A percentile compares a stretch with the other conserved stretches of the same genome.
These are phyloP conservation scores for Xanthia togata DNA, from an alignment of 2,888 invertebrate genomes.

Conservation along the genomic window DNA sequence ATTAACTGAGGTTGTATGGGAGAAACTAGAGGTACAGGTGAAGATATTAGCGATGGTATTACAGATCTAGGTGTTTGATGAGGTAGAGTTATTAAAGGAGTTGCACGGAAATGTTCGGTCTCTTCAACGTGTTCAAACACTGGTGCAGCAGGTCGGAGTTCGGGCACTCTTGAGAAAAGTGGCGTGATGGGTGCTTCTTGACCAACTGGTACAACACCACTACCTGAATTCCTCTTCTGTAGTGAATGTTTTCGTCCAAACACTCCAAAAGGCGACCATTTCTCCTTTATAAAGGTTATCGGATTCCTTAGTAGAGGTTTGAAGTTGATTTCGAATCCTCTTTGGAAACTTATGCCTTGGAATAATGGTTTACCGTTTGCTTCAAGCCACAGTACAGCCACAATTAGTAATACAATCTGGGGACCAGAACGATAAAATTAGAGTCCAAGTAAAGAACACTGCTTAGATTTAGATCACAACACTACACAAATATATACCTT, in stretches of 20 bases:
- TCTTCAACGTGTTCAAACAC: constrained; percentile 68
- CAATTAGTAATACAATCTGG: constrained; percentile 52
- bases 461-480: constrained; percentile 3
- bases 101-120: constrained; percentile 30
- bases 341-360: constrained; percentile 72
- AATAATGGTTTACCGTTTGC: constrained; percentile 46
- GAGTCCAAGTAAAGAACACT: neutral
- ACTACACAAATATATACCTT: constrained; percentile 56
- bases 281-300: constrained; percentile 75
- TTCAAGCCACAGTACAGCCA: constrained; percentile 33
- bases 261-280: constrained; percentile 77
- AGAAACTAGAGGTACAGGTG: constrained; percentile 25
- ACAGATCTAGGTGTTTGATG: constrained; percentile 37
- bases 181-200: neutral
- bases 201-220: neutral
- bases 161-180: neutral
- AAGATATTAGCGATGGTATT: constrained; percentile 31
- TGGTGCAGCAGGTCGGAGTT: constrained; percentile 61
- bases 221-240: constrained; percentile 61
- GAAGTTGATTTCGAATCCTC: constrained; percentile 74
- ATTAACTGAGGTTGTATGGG: constrained; percentile 15
- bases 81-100: constrained; percentile 45
- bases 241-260: constrained; percentile 67
- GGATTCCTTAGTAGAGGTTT: constrained; percentile 74
- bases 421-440: constrained; percentile 35